These are phyloP conservation scores for Coregonus ussuriensis DNA, from an alignment of 2,797 vertebrate species.

Conservation along the genomic window DNA sequence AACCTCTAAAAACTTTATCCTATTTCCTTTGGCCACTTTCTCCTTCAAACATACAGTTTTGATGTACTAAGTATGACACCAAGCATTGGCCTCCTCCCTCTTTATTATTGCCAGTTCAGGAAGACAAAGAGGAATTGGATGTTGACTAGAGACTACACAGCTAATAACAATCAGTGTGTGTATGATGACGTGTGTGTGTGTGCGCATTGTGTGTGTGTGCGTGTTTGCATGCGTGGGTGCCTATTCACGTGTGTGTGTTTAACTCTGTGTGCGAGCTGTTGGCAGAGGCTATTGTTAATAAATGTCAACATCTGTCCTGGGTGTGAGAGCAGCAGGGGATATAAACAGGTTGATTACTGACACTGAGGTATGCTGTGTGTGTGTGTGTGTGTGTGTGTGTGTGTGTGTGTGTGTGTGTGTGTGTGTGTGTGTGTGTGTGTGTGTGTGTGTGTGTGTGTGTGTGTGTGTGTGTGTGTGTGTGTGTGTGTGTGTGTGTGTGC, in stretches of 20 bases:
- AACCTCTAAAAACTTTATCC: not conserved
- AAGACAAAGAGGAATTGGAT: constrained; percentile 28
- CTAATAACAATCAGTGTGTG: constrained; percentile 46
- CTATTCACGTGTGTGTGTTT: constrained; percentile 29
- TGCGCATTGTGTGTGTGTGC: not conserved
- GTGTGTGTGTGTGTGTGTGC: too few relatives aligned
- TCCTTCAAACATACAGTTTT: constrained; percentile 27
- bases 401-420: not conserved
- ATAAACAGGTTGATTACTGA: constrained; percentile 59
- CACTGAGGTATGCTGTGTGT: constrained; percentile 39
- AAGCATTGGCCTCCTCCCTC: constrained; percentile 9
- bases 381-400: not conserved
- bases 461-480: not conserved
- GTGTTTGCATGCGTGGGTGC: constrained; percentile 34
- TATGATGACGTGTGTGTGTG: constrained; percentile 1
- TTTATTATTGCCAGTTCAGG: constrained; percentile 21
- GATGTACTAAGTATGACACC: constrained; percentile 30
- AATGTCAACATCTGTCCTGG: constrained; percentile 58
- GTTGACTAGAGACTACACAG: constrained; percentile 34
- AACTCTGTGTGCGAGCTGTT: constrained; percentile 26
- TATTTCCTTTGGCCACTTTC: constrained; percentile 24
- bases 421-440: not conserved
- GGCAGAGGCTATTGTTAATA: constrained; percentile 41
- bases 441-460: not conserved
- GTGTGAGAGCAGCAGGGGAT: constrained; percentile 50